Percentiles rank a stretch among this genome's conserved stretches.
Conservation (phyloP, 2,888 invertebrate species). For the Phengaris alcon region DNA sequence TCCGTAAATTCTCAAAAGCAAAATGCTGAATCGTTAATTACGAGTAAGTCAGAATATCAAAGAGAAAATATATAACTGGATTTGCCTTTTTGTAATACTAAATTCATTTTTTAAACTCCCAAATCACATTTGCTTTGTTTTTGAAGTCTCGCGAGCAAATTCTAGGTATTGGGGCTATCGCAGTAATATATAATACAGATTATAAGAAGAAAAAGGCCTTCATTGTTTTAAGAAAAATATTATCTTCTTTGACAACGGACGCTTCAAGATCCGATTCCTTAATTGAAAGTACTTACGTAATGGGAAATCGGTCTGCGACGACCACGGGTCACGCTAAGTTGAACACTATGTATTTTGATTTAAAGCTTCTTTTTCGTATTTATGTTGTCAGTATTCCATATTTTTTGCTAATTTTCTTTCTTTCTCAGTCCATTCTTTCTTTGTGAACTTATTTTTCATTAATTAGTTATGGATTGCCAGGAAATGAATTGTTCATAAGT, state of each 20-base stretch:
- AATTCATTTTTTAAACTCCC: constrained; percentile 8
- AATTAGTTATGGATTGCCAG: constrained; percentile 13
- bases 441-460: not conserved
- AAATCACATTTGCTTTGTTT: not conserved
- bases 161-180: not conserved
- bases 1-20: not conserved
- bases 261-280: constrained; percentile 27
- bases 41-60: not conserved
- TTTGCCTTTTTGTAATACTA: not conserved
- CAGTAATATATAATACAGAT: constrained; percentile 11
- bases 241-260: constrained; percentile 23
- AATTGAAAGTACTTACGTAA: constrained; percentile 32
- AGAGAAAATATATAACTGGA: not conserved
- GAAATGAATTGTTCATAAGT: not conserved
- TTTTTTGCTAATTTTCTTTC: constrained; percentile 11
- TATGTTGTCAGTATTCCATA: constrained; percentile 7
- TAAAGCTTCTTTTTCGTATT: constrained; percentile 13
- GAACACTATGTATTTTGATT: constrained; percentile 4
- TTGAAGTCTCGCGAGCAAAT: not conserved
- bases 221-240: constrained; percentile 25
- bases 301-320: constrained; percentile 27
- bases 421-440: not conserved
- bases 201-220: constrained; percentile 2
- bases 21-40: not conserved
- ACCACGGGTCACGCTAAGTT: constrained; percentile 17